phyloP scores from a whole-genome alignment of 2,888 invertebrate species.

The Tenthredo distinguenda region DNA sequence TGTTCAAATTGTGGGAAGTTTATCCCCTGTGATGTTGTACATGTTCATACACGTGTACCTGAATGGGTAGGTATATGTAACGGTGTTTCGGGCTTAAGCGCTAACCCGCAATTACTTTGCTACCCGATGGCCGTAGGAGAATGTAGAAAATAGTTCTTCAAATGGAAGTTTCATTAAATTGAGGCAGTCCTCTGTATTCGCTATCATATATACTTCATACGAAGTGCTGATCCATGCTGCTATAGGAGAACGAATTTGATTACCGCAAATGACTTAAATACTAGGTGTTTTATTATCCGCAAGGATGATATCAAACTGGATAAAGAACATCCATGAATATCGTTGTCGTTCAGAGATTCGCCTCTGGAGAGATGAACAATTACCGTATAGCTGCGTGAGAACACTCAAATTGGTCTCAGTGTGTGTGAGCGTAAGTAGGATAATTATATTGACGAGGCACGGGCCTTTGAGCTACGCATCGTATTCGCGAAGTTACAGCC shows the following conservation, averaged over 20 bases:
- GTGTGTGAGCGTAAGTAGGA: neutral
- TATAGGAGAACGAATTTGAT: neutral
- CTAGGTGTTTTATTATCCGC: neutral
- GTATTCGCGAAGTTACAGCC: slow-evolving; percentile 12
- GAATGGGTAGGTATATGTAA: neutral
- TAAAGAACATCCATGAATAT: neutral
- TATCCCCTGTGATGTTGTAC: neutral
- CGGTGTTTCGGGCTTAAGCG: neutral
- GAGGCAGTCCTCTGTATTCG: neutral
- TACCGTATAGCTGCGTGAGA: neutral
- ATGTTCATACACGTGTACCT: neutral
- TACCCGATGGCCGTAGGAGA: neutral
- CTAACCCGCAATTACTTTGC: slow-evolving; percentile 2
- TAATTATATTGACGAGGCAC: slow-evolving; percentile 44
- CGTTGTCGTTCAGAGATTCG: neutral
- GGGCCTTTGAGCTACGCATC: slow-evolving; percentile 31
- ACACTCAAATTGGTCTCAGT: neutral
- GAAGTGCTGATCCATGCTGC: neutral
- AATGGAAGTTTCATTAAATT: neutral
- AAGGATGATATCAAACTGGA: neutral
- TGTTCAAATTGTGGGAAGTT: slow-evolving; percentile 20
- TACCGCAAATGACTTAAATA: neutral
- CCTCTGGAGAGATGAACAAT: neutral
- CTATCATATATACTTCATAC: neutral
- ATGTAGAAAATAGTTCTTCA: neutral